Evolutionary conservation across 2,888 invertebrate species (phyloP).

Genomic region (Neoscelio sp.): DNA sequence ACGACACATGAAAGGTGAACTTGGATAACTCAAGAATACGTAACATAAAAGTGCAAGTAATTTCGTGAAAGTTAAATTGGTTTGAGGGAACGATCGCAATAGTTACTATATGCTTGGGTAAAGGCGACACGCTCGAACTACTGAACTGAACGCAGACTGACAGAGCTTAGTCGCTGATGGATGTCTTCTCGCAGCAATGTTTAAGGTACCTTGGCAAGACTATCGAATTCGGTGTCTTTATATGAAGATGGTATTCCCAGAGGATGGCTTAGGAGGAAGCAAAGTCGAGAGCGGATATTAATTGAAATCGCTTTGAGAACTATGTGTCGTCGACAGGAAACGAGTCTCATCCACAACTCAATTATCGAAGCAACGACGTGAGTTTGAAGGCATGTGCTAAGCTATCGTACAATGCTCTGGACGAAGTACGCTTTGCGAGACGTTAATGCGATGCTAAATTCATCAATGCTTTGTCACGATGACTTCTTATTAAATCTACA

Average conservation of each 20-base stretch:
- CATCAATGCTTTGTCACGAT: conserved; percentile 5
- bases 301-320: conserved; percentile 67
- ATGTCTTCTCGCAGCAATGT: conserved; percentile 50
- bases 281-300: conserved; percentile 65
- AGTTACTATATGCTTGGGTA: conserved; percentile 33
- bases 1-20: conserved; percentile 33
- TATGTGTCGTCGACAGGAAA: conserved; percentile 56
- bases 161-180: conserved; percentile 46
- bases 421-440: conserved; percentile 35
- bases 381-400: conserved; percentile 56
- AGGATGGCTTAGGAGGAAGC: conserved; percentile 50
- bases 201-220: conserved; percentile 37
- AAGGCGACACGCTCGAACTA: conserved; percentile 49
- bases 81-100: conserved; percentile 49
- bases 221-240: conserved; percentile 54
- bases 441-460: conserved; percentile 31
- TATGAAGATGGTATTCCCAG: conserved; percentile 36
- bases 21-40: conserved; percentile 39
- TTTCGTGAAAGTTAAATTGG: conserved; percentile 58
- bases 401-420: conserved; percentile 38
- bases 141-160: conserved; percentile 39
- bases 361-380: conserved; percentile 66
- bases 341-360: conserved; percentile 69
- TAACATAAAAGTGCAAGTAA: conserved; percentile 55
- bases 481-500: no score